Evolutionary conservation across 2,797 vertebrate genomes (phyloP).

Genomic region (Decapterus maruadsi): DNA sequence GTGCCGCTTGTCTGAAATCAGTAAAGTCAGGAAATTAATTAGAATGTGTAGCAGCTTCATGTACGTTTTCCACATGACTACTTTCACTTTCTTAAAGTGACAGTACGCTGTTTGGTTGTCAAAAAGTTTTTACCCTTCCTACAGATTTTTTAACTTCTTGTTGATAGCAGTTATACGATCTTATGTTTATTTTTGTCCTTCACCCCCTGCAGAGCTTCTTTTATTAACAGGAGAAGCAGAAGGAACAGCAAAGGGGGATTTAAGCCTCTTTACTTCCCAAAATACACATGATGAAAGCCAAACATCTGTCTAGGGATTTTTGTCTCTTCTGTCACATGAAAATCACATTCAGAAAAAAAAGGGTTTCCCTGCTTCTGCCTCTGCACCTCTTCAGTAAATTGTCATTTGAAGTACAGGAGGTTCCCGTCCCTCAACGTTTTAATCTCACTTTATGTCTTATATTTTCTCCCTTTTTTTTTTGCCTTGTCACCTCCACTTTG

Average conservation of each 20-base stretch:
- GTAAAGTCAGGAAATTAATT: not conserved
- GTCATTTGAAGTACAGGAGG: slow-evolving; percentile 57
- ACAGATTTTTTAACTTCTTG: not conserved
- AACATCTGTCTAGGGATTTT: slow-evolving; percentile 65
- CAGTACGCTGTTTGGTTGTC: not conserved
- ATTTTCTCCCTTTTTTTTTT: not conserved
- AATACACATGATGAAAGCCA: slow-evolving; percentile 50
- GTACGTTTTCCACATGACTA: not conserved
- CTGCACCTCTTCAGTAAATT: slow-evolving; percentile 65
- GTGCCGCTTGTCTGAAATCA: not conserved
- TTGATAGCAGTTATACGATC: not conserved
- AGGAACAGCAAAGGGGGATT: slow-evolving; percentile 56
- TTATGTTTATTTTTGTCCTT: slow-evolving; percentile 58
- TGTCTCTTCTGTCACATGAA: slow-evolving; percentile 63
- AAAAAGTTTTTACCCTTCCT: not conserved
- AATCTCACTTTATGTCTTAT: slow-evolving; percentile 31
- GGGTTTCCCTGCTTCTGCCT: slow-evolving; percentile 48
- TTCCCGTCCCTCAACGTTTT: slow-evolving; percentile 47
- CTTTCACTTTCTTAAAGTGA: not conserved
- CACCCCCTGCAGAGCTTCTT: slow-evolving; percentile 17
- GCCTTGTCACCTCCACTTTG: not conserved
- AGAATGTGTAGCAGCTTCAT: not conserved
- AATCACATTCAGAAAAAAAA: slow-evolving; percentile 77
- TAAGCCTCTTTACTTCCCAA: slow-evolving; percentile 53
- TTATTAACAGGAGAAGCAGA: slow-evolving; percentile 58